Evolutionary conservation across 1,140 invertebrate species (phyloP).

Genomic region (Lithobius niger): DNA sequence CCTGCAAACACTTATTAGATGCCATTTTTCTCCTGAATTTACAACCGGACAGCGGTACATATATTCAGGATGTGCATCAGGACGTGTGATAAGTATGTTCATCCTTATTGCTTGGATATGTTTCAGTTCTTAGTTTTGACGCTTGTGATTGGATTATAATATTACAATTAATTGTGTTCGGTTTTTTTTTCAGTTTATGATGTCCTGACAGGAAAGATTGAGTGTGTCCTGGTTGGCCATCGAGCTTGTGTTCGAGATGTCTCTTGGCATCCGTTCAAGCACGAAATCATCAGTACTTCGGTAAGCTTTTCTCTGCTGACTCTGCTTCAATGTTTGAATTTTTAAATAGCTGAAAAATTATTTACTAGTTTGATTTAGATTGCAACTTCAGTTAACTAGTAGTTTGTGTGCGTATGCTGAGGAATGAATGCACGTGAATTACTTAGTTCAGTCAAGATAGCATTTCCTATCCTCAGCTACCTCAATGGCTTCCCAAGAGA

Average conservation of each 20-base stretch:
- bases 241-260: conserved; percentile 62
- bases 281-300: conserved; percentile 57
- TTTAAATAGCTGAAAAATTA: too few species aligned
- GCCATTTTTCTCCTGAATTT: conserved; percentile 62
- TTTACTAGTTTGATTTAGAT: too few species aligned
- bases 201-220: conserved; percentile 56
- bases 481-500: too few species aligned
- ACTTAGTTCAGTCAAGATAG: too few species aligned
- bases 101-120: too few species aligned
- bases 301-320: conserved; percentile 35
- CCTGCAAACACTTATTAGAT: conserved; percentile 66
- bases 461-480: too few species aligned
- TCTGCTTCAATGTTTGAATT: neutral
- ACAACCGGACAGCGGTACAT: conserved; percentile 73
- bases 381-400: too few species aligned
- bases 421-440: too few species aligned
- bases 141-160: neutral
- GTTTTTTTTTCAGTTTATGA: conserved; percentile 56
- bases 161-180: conserved; percentile 11
- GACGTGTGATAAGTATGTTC: conserved; percentile 59
- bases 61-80: conserved; percentile 70
- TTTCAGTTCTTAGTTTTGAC: too few species aligned
- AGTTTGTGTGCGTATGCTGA: too few species aligned
- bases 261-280: conserved; percentile 66
- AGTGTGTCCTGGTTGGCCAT: conserved; percentile 49